Base-by-base conservation (phyloP, 2,888 invertebrate genomes). In the Rotaria socialis region DNA sequence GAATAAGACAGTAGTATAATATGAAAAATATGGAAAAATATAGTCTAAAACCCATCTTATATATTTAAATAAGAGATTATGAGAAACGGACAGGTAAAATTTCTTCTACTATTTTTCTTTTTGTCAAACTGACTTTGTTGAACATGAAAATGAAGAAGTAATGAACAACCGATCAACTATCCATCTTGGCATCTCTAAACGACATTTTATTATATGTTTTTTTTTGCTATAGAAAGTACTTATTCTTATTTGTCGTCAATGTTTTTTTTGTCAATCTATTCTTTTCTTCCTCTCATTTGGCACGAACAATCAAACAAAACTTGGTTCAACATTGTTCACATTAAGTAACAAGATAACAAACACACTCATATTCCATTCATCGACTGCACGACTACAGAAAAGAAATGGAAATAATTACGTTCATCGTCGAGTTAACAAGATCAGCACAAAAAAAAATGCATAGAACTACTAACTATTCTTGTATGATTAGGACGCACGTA, bases 351-450 rank as follows among this genome's bases (percentile, higher is more conserved):
- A 27, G 7, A 35, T 35, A 35, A 67, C 27, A 67, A 67, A 67
- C 19, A 67, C 27, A 67, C 67, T 67, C 67, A 67, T 67, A 41
- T 67, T 67, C 67, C 27, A 67, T 67, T 67, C 67, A 67, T 16
- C 7, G 35, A 67, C 35, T 41, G 35, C 14, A 67, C 35, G 67
- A 67, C 35, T 35, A 19, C 4, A 56, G 10, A 56, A 24, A 56
- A 56, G 22, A 24, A 67, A 67, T 35, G 35, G 67, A 67, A 35
- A 67, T 67, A 19, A 35, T 67, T 67, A 67, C 35, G 16, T 14
- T 35, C 35, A 67, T 67, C 67, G 5, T 35, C 8, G 14, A 35
- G 14, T 27, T 35, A 22, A 35, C 19, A 27, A 14, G 27, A 8
- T 67, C 67, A 16, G 3, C 6, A 6, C 41, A 67, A 67, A 16